Evolutionary conservation across 2,888 invertebrate genomes (phyloP).

Genomic region (Eupithecia abbreviata): DNA sequence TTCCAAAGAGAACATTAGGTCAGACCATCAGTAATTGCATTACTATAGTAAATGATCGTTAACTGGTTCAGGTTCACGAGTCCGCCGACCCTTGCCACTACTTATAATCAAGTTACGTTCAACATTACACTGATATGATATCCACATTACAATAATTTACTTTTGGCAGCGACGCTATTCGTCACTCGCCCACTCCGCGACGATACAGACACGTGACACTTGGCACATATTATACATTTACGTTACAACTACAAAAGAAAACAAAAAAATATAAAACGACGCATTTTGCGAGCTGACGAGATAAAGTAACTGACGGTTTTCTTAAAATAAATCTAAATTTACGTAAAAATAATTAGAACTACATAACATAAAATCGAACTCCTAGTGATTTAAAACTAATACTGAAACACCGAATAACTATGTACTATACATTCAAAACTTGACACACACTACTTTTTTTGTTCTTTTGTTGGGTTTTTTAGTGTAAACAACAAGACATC

Average conservation of each 20-base stretch:
- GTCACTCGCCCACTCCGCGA: slow-evolving; percentile 40
- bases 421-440: slow-evolving; percentile 56
- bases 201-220: slow-evolving; percentile 50
- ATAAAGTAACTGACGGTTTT: slow-evolving; percentile 65
- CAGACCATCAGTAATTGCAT: neutral
- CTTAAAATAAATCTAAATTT: slow-evolving; percentile 70
- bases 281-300: slow-evolving; percentile 55
- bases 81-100: slow-evolving; percentile 17
- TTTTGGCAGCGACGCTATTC: slow-evolving; percentile 54
- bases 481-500: slow-evolving; percentile 67
- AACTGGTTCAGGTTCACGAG: neutral
- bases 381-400: slow-evolving; percentile 79
- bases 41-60: neutral
- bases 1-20: neutral
- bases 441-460: slow-evolving; percentile 51
- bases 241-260: slow-evolving; percentile 51
- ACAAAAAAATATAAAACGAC: slow-evolving; percentile 52
- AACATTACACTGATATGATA: slow-evolving; percentile 56
- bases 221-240: slow-evolving; percentile 45
- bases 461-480: slow-evolving; percentile 44
- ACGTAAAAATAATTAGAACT: slow-evolving; percentile 80
- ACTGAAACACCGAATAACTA: slow-evolving; percentile 71
- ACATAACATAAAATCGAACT: slow-evolving; percentile 75
- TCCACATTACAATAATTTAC: slow-evolving; percentile 56
- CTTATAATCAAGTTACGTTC: slow-evolving; percentile 13